Base-by-base conservation (phyloP, 2,113 vertebrate species). In the Serilophus lunatus region DNA sequence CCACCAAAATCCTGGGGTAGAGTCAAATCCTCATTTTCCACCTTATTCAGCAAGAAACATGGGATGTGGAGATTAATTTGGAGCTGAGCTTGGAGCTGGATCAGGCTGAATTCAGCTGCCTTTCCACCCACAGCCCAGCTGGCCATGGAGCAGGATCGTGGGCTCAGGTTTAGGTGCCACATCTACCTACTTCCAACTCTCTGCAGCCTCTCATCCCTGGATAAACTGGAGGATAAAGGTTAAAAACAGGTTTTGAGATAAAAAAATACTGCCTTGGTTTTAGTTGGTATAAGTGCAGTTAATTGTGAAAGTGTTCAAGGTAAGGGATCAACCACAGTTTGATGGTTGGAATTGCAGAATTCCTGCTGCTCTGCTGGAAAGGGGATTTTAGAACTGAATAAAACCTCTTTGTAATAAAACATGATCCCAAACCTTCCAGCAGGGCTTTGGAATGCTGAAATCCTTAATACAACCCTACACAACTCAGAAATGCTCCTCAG, bases 301-400 rank as follows among this genome's bases (percentile, higher is more conserved):
- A n/a, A 33, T 31, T 7, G 16, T 15, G 51, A 12, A 12, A 18
- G 10, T 7, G 42, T 16, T 53, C 82, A 40, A 0, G 2, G 36
- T 40, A 31, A 60, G 44, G 28, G 3, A 36, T 40, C 16, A 15
- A 25, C 29, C 7, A 10, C 17, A 26, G 25, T 22, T 53, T n/a
- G 51, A 31, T 2, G n/a, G 26, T 13, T 60, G 36, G 51, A 74
- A n/a, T n/a, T n/a, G 50, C 12, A 60, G 9, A 61, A 64, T 10
- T 18, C 59, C 50, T 33, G 10, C 68, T 75, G 56, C 36, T 71
- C 26, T 64, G 38, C 7, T 25, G 7, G 22, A 24, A 12, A 76
- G 16, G 28, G 10, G 38, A 13, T 6, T 11, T 10, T 17, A 80
- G 35, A 74, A 65, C 54, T 60, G 28, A 26, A 63, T 35, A 81